Base-by-base conservation (phyloP, 2,888 invertebrate species). In the Tenthredo notha region DNA sequence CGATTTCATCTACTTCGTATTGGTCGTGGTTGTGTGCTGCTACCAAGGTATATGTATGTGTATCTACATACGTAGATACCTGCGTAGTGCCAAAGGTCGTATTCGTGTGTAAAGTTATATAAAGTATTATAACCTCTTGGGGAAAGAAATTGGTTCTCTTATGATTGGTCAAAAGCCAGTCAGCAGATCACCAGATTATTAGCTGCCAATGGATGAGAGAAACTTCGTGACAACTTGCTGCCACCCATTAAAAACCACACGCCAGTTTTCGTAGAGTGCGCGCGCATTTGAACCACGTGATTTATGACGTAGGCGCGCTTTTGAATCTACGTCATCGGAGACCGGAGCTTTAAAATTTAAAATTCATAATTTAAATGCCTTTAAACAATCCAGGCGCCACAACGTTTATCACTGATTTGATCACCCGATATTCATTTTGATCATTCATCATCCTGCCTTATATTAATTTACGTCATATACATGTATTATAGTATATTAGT, bases 131-230 rank as follows among this genome's bases (percentile, higher is more conserved):
- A 67, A 78, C 54, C 78, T 77, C 18, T 77, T 75, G 5, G 37
- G 37, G 37, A 37, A 70, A 70, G 18, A 18, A 70, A 37, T n/a
- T 25, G 37, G 61, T 61, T 67, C 29, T 15, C 15, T 50, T 33
- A 77, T 54, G 50, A 77, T 77, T 77, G 77, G 77, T 54, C 50
- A 29, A 67, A 29, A 67, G 33, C 77, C n/a, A 77, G 77, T 77
- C 77, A 77, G 33, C 54, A 77, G 77, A 77, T 77, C 77, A 50
- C 54, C 77, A 40, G 77, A 77, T 77, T 54, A 33, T 54, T 33
- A 77, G 50, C 77, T 77, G 77, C 77, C 77, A 77, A 77, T 77
- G 54, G 37, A 50, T 77, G 77, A 77, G 72, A 74, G 72, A 74
- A 43, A 37, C 40, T 77, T 29, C 25, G 33, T 40, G 72, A 40